Base-by-base conservation (phyloP, 2,113 vertebrate genomes). In the Sinocyclocheilus anshuiensis region DNA sequence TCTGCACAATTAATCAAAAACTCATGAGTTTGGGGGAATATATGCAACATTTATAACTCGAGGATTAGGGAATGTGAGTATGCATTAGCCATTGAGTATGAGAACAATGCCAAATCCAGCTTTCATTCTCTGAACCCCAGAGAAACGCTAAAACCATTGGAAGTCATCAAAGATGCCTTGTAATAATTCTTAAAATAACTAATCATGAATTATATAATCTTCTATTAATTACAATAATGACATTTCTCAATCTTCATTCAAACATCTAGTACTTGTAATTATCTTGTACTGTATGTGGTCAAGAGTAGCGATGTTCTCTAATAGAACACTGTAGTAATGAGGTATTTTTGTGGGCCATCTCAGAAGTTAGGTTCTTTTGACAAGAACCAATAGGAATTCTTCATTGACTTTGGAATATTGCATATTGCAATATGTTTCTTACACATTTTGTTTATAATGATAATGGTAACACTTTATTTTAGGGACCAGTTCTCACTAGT, bases 31-130 rank as follows among this genome's bases (percentile, higher is more conserved):
- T 3, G 86, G 65, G 71, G 55, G 89, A 55, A 88, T 89, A 87
- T 86, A 92, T 91, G 88, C 91, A 90, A 84, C 84, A 91, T 92
- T 92, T 93, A 92, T 92, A 93, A 91, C 87, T 76, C 78, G 90
- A 92, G 89, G 88, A 92, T 91, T 85, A 86, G 67, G 75, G 50
- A 87, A 81, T 36, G 76, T 85, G 74, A 20, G 57, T 8, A 55
- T 86, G 81, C 88, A 88, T 81, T 74, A 87, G 80, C 78, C 87
- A 88, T 63, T 76, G 24, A 79, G 12, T 10, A 33, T 1, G 33
- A 80, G 87, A 90, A 85, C 53, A 55, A 10, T 86, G 72, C 67
- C 79, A 92, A 93, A 91, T 93, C 94, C 92, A 94, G 92, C 92
- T 93, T 94, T 88, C 90, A 87, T 87, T 75, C 61, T 36, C 18